Evolutionary conservation across 2,888 invertebrate species (phyloP).

Genomic region (Arrhopalites spinosus): DNA sequence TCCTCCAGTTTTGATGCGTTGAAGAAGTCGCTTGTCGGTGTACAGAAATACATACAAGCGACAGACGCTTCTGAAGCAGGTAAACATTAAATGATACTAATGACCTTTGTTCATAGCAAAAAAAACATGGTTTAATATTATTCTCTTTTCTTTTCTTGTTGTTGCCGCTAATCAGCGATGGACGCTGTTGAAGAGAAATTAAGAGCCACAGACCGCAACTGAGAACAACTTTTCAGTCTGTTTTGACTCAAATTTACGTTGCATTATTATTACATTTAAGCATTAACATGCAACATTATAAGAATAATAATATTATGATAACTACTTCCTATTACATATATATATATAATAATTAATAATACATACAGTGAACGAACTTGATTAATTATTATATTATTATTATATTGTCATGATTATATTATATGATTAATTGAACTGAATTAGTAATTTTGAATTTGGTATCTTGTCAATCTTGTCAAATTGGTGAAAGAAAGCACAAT

Average conservation of each 20-base stretch:
- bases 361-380: slow-evolving; percentile 39
- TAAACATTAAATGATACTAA: no score
- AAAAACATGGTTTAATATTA: no score
- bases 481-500: slow-evolving; percentile 41
- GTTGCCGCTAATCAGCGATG: slow-evolving; percentile 63
- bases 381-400: slow-evolving; percentile 39
- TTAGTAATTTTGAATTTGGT: slow-evolving; percentile 39
- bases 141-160: no score
- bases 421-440: slow-evolving; percentile 39
- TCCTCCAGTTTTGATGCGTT: slow-evolving; percentile 96
- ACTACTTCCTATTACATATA: slow-evolving; percentile 40
- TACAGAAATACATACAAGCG: slow-evolving; percentile 95
- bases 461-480: slow-evolving; percentile 33
- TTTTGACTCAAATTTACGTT: slow-evolving; percentile 38
- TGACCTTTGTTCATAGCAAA: no score
- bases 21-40: slow-evolving; percentile 94
- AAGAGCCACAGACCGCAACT: slow-evolving; percentile 92
- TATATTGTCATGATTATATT: slow-evolving; percentile 32
- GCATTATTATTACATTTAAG: slow-evolving; percentile 35
- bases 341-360: slow-evolving; percentile 23
- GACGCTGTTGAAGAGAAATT: slow-evolving; percentile 93
- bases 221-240: slow-evolving; percentile 35
- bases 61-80: slow-evolving; percentile 91
- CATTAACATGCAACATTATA: slow-evolving; percentile 35
- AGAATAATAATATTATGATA: slow-evolving; percentile 32